Evolutionary conservation across 2,888 invertebrate genomes (phyloP).

Genomic region (Enchytraeus crypticus): DNA sequence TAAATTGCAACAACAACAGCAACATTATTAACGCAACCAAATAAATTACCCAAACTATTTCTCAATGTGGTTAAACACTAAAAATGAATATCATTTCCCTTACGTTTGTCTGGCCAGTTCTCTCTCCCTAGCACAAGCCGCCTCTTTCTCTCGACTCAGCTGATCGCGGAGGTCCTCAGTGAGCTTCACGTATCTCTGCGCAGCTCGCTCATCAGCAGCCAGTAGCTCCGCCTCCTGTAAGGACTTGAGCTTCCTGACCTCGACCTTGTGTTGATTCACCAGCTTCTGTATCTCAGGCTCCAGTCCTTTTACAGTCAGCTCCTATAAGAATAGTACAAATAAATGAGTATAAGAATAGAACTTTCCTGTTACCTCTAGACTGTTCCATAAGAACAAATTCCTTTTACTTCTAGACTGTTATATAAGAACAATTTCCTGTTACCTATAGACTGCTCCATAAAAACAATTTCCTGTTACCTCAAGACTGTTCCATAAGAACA

Average conservation of each 20-base stretch:
- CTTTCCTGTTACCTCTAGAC: too few species aligned
- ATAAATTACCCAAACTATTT: not conserved
- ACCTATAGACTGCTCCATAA: too few species aligned
- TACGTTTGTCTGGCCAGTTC: conserved; percentile 46
- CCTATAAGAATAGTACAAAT: conserved; percentile 36
- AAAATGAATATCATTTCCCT: not conserved
- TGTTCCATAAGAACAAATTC: too few species aligned
- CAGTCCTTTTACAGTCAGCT: conserved; percentile 50
- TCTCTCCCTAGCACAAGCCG: conserved; percentile 45
- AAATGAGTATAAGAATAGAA: too few species aligned
- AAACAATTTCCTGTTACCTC: too few species aligned
- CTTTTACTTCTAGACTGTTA: too few species aligned
- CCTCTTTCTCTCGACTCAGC: conserved; percentile 46
- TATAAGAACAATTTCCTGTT: too few species aligned
- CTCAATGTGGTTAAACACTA: too few species aligned
- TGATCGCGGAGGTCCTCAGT: conserved; percentile 48
- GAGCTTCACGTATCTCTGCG: conserved; percentile 41
- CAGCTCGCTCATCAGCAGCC: conserved; percentile 45
- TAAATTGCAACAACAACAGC: too few species aligned
- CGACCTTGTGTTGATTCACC: conserved; percentile 48
- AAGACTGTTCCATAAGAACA: too few species aligned
- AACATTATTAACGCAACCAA: too few species aligned
- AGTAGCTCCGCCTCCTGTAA: conserved; percentile 47
- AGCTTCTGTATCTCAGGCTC: conserved; percentile 50
- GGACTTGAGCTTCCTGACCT: conserved; percentile 46